A percentile compares a stretch with the other conserved stretches of the same genome.
Conservation (phyloP, 2,888 invertebrate species). For the Lydus trimaculatus region DNA sequence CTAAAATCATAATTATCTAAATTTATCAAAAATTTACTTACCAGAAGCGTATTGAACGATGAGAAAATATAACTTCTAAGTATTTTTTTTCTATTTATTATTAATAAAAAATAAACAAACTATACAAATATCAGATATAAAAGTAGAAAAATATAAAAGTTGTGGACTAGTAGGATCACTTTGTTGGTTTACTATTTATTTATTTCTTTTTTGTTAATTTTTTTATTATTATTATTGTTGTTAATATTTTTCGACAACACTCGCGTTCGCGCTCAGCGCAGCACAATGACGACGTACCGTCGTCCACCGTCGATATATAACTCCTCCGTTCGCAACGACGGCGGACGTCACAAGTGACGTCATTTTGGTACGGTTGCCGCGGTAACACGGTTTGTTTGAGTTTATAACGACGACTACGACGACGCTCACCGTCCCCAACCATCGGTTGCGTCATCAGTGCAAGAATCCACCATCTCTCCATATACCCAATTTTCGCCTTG, state of each 20-base stretch:
- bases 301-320: constrained; percentile 60
- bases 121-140: constrained; percentile 59
- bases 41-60: constrained; percentile 57
- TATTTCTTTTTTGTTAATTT: background rate
- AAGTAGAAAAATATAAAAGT: constrained; percentile 61
- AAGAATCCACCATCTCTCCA: constrained; percentile 54
- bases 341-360: constrained; percentile 57
- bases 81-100: constrained; percentile 32
- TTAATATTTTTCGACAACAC: constrained; percentile 35
- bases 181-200: constrained; percentile 21
- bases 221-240: background rate
- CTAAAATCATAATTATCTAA: background rate
- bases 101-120: constrained; percentile 54
- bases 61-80: constrained; percentile 56
- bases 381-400: constrained; percentile 58
- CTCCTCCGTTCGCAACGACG: constrained; percentile 47
- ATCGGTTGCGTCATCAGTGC: constrained; percentile 69
- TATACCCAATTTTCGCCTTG: too few relatives aligned
- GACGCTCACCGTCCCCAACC: constrained; percentile 52
- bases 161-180: constrained; percentile 59
- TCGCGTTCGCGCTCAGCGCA: constrained; percentile 55
- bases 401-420: constrained; percentile 56
- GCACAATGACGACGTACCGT: constrained; percentile 55
- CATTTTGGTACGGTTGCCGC: constrained; percentile 50
- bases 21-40: constrained; percentile 44